Conservation (phyloP, 2,113 vertebrate species). For the Ploceus nigricollis region DNA sequence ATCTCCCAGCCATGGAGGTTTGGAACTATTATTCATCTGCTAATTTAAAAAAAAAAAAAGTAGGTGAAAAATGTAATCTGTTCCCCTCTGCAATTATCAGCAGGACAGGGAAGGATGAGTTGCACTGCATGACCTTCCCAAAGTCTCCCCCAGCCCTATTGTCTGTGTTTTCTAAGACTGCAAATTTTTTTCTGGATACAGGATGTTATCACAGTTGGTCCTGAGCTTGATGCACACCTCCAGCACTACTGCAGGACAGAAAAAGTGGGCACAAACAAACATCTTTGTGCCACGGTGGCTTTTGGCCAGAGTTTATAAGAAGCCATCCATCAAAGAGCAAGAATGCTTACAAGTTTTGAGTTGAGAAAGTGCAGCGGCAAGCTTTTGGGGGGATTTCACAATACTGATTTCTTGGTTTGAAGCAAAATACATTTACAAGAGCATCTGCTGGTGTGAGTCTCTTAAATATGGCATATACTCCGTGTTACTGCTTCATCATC, state of each 20-base stretch:
- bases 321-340: conserved; percentile 24
- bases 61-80: not conserved
- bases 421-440: conserved; percentile 63
- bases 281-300: not conserved
- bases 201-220: not conserved
- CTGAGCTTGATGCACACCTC: not conserved
- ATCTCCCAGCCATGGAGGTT: not conserved
- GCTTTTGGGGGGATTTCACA: conserved; percentile 47
- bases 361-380: conserved; percentile 21
- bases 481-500: conserved; percentile 56
- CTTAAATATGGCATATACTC: conserved; percentile 53
- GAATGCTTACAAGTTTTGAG: conserved; percentile 35
- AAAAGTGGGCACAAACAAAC: not conserved
- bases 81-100: not conserved
- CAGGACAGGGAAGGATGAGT: not conserved
- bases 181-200: not conserved
- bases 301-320: conserved; percentile 16
- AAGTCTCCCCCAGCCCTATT: not conserved
- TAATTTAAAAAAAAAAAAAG: not conserved
- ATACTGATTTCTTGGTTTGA: conserved; percentile 58
- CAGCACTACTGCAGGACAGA: not conserved
- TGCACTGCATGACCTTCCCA: not conserved
- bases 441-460: conserved; percentile 47
- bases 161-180: not conserved
- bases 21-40: not conserved